Percentiles rank a stretch among this genome's conserved stretches.
Conservation (phyloP, 1,140 invertebrate genomes). For the Sminthurides bifidus region DNA sequence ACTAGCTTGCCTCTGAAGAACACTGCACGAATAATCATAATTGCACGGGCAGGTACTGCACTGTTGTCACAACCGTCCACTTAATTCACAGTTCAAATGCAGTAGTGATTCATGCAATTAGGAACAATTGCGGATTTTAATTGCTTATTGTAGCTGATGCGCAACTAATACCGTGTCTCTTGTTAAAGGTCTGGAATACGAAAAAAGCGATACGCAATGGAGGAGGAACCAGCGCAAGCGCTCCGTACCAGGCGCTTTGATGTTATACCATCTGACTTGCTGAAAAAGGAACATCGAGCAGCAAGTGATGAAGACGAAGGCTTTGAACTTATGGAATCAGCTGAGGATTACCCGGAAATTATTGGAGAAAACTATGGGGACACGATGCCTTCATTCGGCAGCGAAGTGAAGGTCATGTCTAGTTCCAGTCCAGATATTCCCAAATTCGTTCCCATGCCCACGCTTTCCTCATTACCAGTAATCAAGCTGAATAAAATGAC, state of each 20-base stretch:
- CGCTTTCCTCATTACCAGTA: background rate
- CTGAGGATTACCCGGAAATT: background rate
- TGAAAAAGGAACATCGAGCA: slow-evolving; percentile 9
- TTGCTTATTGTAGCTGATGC: too few species aligned
- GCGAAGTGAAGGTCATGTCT: background rate
- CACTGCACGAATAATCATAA: too few species aligned
- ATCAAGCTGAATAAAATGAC: background rate
- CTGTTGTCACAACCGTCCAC: too few species aligned
- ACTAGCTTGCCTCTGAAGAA: too few species aligned
- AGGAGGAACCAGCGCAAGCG: too few species aligned
- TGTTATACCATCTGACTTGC: slow-evolving; percentile 7
- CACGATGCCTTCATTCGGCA: background rate
- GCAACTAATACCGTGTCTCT: too few species aligned
- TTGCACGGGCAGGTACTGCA: too few species aligned
- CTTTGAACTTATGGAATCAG: slow-evolving; percentile 4
- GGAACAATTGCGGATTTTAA: too few species aligned
- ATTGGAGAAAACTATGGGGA: slow-evolving; percentile 3
- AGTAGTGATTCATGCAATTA: too few species aligned
- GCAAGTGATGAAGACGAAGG: slow-evolving; percentile 7
- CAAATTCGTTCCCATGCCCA: background rate
- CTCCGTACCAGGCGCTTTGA: slow-evolving; percentile 2
- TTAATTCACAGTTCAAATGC: too few species aligned
- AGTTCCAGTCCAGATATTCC: background rate
- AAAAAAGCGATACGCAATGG: too few species aligned
- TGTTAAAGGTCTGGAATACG: too few species aligned